Evolutionary conservation across 1,140 invertebrate genomes (phyloP), one percentile per base, ranked within the genome.

Genomic region (Elymnias hypermnestra): DNA sequence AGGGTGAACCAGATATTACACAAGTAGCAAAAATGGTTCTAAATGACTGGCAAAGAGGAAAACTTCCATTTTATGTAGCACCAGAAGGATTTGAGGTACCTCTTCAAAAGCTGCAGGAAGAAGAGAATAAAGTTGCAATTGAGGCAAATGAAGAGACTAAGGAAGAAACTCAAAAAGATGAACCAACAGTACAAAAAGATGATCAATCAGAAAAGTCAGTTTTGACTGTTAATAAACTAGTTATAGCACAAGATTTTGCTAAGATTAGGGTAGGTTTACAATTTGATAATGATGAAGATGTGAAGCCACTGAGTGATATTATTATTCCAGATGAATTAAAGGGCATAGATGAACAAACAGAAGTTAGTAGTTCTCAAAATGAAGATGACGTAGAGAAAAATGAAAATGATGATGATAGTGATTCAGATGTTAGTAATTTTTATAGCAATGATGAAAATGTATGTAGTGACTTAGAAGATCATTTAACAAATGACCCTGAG

Each of bases 31-130:
- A 94, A 78, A 98, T 98, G 94, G 91, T 99, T 2, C 87, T 99
- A 0, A 99, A 99, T 89, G 98, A 99, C 82, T 99, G 95, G 93
- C 98, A 99, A 86, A 90, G 98, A 66, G 98, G 98, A 7, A 98
- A 97, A 85, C 86, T 99, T 25, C 98, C 98, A 0, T 99, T 95
- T 82, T 99, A 96, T 89, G 92, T 96, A 0, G 88, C 91, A 37
- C 98, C 97, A 6, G 91, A 93, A 42, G 93, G 91, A 7, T 94
- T 90, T 82, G 92, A 92, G 74, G 72, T 89, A 35, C 92, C 92
- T 7, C 51, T 87, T 58, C 72, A 75, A 57, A 88, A 83, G 49
- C 63, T 68, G 47, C 43, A 40, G 59, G 63, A 44, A 5, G 43
- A 14, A 28, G 61, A 50, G 5, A 21, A 21, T 17, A 64, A 76